Base-by-base conservation (phyloP, 2,797 vertebrate genomes). In the Fundulus diaphanus region DNA sequence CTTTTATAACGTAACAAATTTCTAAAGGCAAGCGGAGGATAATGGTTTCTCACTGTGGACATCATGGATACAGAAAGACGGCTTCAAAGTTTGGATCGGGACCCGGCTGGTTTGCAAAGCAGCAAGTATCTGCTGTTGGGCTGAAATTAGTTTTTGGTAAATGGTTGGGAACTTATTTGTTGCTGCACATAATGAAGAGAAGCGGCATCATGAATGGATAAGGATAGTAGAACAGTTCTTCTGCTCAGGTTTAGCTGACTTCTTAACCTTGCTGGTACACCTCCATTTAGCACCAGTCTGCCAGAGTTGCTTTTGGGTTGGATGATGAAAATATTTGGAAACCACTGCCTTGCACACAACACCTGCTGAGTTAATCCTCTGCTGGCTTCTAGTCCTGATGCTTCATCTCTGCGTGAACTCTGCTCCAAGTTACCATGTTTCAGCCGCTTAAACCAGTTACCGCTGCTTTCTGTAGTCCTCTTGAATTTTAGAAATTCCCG, bases 331-430 rank as follows among this genome's bases (percentile, higher is more conserved):
- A 40, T 40, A 33, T 37, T n/a, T 37, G 37, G 61, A 65, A 65
- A 65, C 61, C 37, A 15, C 61, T n/a, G n/a, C 61, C 22, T 40
- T n/a, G 27, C 24, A 40, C n/a, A n/a, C 6, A 24, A 65, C 22
- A 40, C 61, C 61, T 65, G 61, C 61, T 40, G 35, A n/a, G 61
- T 42, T 65, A 20, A 65, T 65, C 61, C 35, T 40, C 61, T 13
- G 24, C 61, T 42, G 35, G 61, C 35, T 15, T 42, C 22, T 40
- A 3, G 22, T 65, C 61, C 61, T 65, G 35, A 24, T 37, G 59
- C 35, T 63, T 37, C 59, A 37, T 65, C 61, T 65, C 59, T 63
- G 59, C 33, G 9, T 57, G 11, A 77, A 71, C 48, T 69, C 57
- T 33, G 7, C n/a, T 71, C 18, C 35, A 11, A 18, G 49, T 77